These are phyloP conservation scores for Pentamera pediparva DNA, from an alignment of 53 echinoderm and acorn worm species.

Conservation along the genomic window DNA sequence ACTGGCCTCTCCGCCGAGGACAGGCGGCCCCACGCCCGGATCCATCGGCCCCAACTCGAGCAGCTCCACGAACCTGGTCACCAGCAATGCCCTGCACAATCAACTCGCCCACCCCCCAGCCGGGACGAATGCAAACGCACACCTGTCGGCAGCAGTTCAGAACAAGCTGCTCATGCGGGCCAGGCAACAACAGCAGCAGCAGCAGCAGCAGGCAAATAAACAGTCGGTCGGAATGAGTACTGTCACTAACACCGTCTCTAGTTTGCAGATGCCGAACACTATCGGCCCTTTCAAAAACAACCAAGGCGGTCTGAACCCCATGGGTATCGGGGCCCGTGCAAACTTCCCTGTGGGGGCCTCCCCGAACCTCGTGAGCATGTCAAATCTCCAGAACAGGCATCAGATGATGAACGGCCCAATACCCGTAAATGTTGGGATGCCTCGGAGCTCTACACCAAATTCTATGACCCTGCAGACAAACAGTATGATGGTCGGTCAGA, in stretches of 20 bases:
- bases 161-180: conserved; percentile 13
- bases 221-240: conserved; percentile 59
- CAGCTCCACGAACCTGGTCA: conserved; percentile 54
- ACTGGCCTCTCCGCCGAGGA: conserved; percentile 78
- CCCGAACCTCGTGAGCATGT: conserved; percentile 4
- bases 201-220: conserved; percentile 15
- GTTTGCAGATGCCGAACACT: conserved; percentile 50
- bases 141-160: conserved; percentile 18
- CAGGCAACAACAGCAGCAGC: background rate
- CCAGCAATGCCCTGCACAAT: conserved; percentile 39
- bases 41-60: conserved; percentile 42
- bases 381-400: conserved; percentile 28
- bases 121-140: conserved; percentile 36
- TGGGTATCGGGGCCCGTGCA: conserved; percentile 23
- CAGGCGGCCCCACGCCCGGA: conserved; percentile 49
- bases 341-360: conserved; percentile 21
- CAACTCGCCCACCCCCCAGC: conserved; percentile 46
- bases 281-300: conserved; percentile 63
- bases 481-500: conserved; percentile 32
- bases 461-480: conserved; percentile 41
- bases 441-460: conserved; percentile 36
- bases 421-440: conserved; percentile 6
- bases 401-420: conserved; percentile 74
- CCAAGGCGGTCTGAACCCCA: conserved; percentile 11
- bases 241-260: conserved; percentile 51